These are phyloP conservation scores for Pinna nobilis DNA, from an alignment of 1,140 invertebrate genomes.

Conservation along the genomic window DNA sequence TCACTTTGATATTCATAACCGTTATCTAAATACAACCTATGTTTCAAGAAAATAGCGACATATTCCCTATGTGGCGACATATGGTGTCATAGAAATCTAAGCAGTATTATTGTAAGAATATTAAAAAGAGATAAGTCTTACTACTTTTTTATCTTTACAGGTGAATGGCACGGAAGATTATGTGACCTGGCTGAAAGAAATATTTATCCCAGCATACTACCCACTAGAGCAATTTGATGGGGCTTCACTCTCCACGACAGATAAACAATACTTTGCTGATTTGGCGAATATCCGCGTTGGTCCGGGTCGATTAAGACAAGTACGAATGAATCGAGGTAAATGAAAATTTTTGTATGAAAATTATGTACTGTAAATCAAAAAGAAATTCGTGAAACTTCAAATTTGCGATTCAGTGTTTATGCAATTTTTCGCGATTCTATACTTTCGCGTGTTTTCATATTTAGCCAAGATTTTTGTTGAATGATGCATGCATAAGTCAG, in stretches of 20 bases:
- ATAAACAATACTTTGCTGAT: conserved; percentile 46
- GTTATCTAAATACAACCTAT: neutral
- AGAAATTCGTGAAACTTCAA: neutral
- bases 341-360: neutral
- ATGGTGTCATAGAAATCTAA: neutral
- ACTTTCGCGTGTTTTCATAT: neutral
- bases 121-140: neutral
- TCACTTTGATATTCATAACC: too few species aligned
- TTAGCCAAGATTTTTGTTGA: neutral
- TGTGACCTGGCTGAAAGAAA: conserved; percentile 38
- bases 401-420: too few species aligned
- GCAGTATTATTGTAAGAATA: neutral
- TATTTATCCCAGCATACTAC: conserved; percentile 42
- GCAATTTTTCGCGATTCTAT: too few species aligned
- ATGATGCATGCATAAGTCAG: neutral
- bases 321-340: conserved; percentile 43
- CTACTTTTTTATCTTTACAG: neutral
- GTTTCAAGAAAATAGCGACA: neutral
- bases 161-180: neutral
- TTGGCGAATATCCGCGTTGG: conserved; percentile 50
- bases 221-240: conserved; percentile 47
- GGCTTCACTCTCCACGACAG: conserved; percentile 11
- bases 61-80: neutral
- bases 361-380: neutral
- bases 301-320: conserved; percentile 52